Evolutionary conservation across 2,113 vertebrate genomes (phyloP).

Genomic region (Agapornis roseicollis): DNA sequence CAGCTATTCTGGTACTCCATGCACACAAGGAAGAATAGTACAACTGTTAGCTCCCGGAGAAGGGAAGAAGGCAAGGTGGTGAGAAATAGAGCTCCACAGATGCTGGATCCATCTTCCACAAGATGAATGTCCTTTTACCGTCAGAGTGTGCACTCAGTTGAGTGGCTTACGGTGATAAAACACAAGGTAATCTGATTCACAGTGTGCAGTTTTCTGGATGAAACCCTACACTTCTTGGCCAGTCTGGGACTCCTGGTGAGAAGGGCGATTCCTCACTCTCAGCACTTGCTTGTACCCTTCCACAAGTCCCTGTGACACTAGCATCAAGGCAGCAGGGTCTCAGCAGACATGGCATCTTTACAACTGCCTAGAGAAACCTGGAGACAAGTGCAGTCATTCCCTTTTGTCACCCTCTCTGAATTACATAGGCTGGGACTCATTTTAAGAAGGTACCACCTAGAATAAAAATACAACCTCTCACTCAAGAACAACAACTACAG

Average conservation of each 20-base stretch:
- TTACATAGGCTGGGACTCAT: neutral
- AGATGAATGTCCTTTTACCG: neutral
- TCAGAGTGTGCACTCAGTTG: neutral
- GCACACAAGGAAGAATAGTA: neutral
- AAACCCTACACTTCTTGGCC: neutral
- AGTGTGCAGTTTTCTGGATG: neutral
- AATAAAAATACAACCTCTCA: neutral
- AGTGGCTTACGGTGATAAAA: neutral
- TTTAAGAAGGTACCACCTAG: neutral
- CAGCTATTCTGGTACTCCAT: neutral
- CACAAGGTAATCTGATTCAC: neutral
- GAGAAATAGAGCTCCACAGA: neutral
- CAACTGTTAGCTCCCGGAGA: neutral
- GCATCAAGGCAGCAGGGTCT: neutral
- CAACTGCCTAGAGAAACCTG: neutral
- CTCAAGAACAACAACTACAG: neutral
- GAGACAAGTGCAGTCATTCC: neutral
- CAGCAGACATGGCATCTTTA: neutral
- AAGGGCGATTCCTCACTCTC: neutral
- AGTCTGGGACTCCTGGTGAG: neutral
- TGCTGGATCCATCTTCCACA: neutral
- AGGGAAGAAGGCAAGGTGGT: neutral
- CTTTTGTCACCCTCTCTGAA: neutral
- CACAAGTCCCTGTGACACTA: neutral
- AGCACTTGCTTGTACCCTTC: neutral